Percentiles rank a stretch among this genome's conserved stretches.
Evolutionary conservation across 2,797 vertebrate species (phyloP).

Genomic region (Tangara arthus): DNA sequence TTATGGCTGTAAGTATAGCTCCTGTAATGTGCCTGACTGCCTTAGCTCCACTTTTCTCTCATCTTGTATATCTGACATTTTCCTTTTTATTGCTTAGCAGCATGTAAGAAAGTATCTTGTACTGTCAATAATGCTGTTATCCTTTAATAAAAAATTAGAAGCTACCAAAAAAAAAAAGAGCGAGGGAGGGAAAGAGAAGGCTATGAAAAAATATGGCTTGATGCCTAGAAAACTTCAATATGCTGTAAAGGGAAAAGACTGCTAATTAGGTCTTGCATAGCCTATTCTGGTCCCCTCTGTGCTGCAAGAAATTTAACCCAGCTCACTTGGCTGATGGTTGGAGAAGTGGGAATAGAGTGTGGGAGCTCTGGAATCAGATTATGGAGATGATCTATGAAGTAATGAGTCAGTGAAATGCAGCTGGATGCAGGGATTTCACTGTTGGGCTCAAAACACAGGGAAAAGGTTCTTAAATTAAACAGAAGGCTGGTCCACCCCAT

Average conservation of each 20-base stretch:
- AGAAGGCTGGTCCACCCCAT: background rate
- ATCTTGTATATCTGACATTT: background rate
- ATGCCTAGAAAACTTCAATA: slow-evolving; percentile 69
- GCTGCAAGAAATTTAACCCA: slow-evolving; percentile 52
- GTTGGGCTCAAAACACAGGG: background rate
- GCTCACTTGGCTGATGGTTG: slow-evolving; percentile 38
- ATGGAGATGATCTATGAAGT: slow-evolving; percentile 64
- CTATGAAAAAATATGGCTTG: slow-evolving; percentile 37
- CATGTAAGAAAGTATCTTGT: slow-evolving; percentile 4
- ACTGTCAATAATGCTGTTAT: slow-evolving; percentile 39
- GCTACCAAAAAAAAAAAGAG: background rate
- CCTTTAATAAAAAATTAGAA: slow-evolving; percentile 57
- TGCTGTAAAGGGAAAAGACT: slow-evolving; percentile 56
- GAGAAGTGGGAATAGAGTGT: slow-evolving; percentile 55
- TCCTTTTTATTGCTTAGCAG: slow-evolving; percentile 12
- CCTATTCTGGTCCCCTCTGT: slow-evolving; percentile 26
- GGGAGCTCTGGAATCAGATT: slow-evolving; percentile 60
- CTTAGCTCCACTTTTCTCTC: background rate
- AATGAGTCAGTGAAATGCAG: slow-evolving; percentile 59
- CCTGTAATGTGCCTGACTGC: background rate
- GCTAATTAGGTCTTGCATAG: slow-evolving; percentile 57
- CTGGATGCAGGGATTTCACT: slow-evolving; percentile 23
- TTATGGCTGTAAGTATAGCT: background rate
- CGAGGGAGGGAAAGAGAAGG: background rate
- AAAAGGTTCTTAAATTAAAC: slow-evolving; percentile 32